Percentiles rank a stretch among this genome's conserved stretches.
Conservation (phyloP, 2,888 invertebrate genomes). For the Gymnoscelis rufifasciata region DNA sequence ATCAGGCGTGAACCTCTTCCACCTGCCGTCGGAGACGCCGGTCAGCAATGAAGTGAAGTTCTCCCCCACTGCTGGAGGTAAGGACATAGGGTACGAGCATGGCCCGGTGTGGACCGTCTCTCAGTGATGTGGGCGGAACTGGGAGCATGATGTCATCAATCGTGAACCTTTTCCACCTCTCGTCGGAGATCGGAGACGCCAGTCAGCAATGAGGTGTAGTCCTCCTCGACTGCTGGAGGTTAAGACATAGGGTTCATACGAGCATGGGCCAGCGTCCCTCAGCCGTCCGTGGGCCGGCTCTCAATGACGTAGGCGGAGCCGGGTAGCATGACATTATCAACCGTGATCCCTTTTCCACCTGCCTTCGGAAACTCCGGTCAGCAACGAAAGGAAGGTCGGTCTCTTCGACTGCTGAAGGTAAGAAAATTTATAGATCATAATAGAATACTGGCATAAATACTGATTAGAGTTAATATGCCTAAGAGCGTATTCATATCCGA, state of each 20-base stretch:
- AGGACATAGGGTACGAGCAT: too few species aligned
- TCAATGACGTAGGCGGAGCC: conserved; percentile 85
- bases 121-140: too few species aligned
- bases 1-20: conserved; percentile 69
- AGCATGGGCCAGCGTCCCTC: conserved; percentile 81
- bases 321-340: conserved; percentile 71
- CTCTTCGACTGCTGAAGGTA: conserved; percentile 53
- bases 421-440: too few species aligned
- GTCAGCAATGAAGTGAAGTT: conserved; percentile 68
- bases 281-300: conserved; percentile 83
- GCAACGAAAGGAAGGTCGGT: conserved; percentile 71
- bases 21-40: conserved; percentile 61
- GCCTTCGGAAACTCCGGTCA: conserved; percentile 59
- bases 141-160: too few species aligned
- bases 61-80: conserved; percentile 53
- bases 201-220: too few species aligned
- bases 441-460: too few species aligned
- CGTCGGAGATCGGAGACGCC: too few species aligned
- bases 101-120: too few species aligned
- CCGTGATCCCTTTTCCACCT: conserved; percentile 67
- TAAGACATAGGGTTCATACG: conserved; percentile 55
- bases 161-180: too few species aligned
- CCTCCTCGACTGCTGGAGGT: too few species aligned
- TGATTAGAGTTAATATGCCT: too few species aligned
- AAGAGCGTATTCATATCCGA: too few species aligned